Evolutionary conservation across 2,797 vertebrate genomes (phyloP).

Genomic region (Falco cherrug): DNA sequence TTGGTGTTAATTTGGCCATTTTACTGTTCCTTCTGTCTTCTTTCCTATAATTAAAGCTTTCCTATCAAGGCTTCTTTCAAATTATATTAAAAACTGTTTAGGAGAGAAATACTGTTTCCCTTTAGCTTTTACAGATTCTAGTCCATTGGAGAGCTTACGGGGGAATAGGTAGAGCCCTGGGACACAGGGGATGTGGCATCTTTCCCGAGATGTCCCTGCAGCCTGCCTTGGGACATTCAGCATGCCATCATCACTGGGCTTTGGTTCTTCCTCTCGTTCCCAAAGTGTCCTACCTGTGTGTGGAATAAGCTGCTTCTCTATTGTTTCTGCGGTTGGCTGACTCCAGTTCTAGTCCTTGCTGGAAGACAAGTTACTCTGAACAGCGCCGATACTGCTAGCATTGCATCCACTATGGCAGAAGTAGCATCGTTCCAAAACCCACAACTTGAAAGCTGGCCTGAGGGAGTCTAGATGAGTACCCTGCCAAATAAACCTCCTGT

Average conservation of each 20-base stretch:
- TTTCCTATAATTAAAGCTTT: background rate
- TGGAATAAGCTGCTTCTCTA: background rate
- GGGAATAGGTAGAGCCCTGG: background rate
- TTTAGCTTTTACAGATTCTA: background rate
- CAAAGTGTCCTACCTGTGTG: background rate
- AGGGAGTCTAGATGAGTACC: background rate
- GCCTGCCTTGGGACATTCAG: background rate
- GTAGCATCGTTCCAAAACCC: background rate
- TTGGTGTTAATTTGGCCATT: background rate
- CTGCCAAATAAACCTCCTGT: background rate
- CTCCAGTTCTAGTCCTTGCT: background rate
- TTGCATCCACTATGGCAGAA: background rate
- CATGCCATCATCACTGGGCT: background rate
- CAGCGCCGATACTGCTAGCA: background rate
- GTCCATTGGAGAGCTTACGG: background rate
- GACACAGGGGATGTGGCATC: background rate
- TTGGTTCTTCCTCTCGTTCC: background rate
- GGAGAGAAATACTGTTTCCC: background rate
- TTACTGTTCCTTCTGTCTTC: background rate
- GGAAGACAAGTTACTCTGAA: background rate
- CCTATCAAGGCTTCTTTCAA: background rate
- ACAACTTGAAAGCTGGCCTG: background rate
- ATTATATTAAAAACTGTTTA: background rate
- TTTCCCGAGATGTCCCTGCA: background rate
- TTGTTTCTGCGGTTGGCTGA: background rate